Conservation (phyloP, 2,113 vertebrate genomes). For the Camelus dromedarius region DNA sequence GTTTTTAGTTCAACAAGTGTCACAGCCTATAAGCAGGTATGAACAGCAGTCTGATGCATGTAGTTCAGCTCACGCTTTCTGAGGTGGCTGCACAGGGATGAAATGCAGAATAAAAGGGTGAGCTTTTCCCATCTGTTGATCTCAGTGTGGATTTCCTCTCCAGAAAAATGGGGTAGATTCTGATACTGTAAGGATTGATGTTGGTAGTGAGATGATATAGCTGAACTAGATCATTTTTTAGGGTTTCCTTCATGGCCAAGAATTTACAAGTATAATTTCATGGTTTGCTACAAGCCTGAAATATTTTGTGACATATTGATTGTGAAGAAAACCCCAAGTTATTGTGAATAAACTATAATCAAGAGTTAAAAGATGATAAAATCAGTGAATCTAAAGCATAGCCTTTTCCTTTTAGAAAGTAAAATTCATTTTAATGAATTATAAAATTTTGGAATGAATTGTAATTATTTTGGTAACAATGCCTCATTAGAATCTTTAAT, state of each 20-base stretch:
- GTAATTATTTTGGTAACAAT: slow-evolving; percentile 28
- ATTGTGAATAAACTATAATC: neutral
- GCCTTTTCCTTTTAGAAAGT: slow-evolving; percentile 34
- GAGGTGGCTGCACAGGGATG: neutral
- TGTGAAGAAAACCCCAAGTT: neutral
- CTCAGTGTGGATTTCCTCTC: neutral
- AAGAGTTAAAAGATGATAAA: slow-evolving; percentile 44
- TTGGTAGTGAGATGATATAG: neutral
- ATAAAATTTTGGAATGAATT: neutral
- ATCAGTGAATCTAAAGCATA: neutral
- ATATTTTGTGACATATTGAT: slow-evolving; percentile 35
- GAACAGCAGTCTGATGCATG: neutral
- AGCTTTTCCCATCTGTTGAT: neutral
- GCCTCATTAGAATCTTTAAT: neutral
- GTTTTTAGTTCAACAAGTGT: slow-evolving; percentile 92
- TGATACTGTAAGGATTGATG: neutral
- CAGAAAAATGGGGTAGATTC: neutral
- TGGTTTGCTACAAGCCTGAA: neutral
- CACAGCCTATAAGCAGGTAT: slow-evolving; percentile 93
- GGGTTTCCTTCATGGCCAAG: neutral
- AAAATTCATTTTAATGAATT: neutral
- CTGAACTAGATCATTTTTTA: neutral
- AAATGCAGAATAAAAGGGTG: neutral
- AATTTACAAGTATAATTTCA: slow-evolving; percentile 31
- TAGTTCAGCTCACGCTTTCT: neutral